phyloP scores from a whole-genome alignment of 2,888 invertebrate genomes.

The Suillia variegata region DNA sequence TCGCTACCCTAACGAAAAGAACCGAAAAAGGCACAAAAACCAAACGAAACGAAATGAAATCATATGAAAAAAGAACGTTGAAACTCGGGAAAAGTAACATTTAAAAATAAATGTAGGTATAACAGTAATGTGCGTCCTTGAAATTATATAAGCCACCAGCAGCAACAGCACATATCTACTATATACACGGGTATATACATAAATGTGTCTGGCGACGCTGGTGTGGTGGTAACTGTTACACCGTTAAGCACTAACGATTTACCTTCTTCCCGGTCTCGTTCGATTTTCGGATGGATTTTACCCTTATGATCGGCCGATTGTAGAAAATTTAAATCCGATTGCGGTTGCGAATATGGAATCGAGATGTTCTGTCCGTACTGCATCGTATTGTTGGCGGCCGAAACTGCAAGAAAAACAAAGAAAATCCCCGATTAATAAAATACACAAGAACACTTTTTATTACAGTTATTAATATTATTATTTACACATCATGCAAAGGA shows the following conservation, averaged over 20 bases:
- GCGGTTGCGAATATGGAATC: slow-evolving; percentile 61
- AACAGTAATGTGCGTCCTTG: slow-evolving; percentile 31
- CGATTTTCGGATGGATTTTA: slow-evolving; percentile 62
- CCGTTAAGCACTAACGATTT: slow-evolving; percentile 33
- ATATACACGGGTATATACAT: too few relatives aligned
- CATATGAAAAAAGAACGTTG: slow-evolving; percentile 12
- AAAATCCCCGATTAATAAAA: slow-evolving; percentile 6
- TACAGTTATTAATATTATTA: slow-evolving; percentile 8
- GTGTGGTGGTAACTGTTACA: slow-evolving; percentile 17
- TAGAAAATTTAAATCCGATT: slow-evolving; percentile 61
- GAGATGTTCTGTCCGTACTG: slow-evolving; percentile 63
- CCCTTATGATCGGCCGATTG: slow-evolving; percentile 61
- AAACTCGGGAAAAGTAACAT: slow-evolving; percentile 12
- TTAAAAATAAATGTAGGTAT: slow-evolving; percentile 25
- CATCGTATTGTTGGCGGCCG: slow-evolving; percentile 60
- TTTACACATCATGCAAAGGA: neutral
- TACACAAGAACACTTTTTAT: slow-evolving; percentile 14
- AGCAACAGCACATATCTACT: too few relatives aligned
- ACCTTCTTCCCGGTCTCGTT: slow-evolving; percentile 62
- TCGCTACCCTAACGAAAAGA: too few relatives aligned
- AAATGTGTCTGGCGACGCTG: neutral
- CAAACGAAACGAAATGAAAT: slow-evolving; percentile 12
- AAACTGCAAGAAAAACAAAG: slow-evolving; percentile 42
- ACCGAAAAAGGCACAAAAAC: too few relatives aligned
- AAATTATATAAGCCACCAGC: slow-evolving; percentile 23